phyloP scores from a whole-genome alignment of 2,888 invertebrate species.

The Clistopyga incitator region DNA sequence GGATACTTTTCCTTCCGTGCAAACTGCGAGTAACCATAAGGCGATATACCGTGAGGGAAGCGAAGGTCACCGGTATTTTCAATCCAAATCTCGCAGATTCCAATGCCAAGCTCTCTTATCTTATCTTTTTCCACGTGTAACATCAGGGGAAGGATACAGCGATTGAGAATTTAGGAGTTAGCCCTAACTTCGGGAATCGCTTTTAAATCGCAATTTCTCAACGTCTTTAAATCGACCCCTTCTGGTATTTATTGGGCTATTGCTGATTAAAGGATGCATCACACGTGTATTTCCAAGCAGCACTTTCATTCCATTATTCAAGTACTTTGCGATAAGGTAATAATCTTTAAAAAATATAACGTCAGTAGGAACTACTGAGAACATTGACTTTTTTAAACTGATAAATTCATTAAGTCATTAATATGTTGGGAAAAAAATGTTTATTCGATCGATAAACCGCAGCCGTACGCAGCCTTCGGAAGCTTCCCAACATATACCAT shows the following conservation, averaged over 20 bases:
- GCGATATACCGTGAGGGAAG: not conserved
- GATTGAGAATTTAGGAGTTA: not conserved
- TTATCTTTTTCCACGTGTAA: not conserved
- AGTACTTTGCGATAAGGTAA: too few relatives aligned
- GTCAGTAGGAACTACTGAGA: too few relatives aligned
- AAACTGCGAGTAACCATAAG: constrained; percentile 28
- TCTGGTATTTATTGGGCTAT: not conserved
- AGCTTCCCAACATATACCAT: too few relatives aligned
- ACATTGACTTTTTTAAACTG: too few relatives aligned
- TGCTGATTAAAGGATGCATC: not conserved
- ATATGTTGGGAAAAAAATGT: too few relatives aligned
- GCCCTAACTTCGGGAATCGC: not conserved
- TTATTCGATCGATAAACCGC: too few relatives aligned
- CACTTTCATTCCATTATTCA: not conserved
- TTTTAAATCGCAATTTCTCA: not conserved
- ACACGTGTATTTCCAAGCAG: too few relatives aligned
- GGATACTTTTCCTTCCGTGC: constrained; percentile 49
- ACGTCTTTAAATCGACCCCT: not conserved
- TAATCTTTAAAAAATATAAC: too few relatives aligned
- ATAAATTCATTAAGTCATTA: too few relatives aligned
- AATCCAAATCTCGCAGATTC: constrained; percentile 25
- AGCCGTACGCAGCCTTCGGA: too few relatives aligned
- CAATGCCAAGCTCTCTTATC: not conserved
- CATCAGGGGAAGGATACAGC: not conserved
- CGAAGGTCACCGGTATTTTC: not conserved